phyloP scores from a whole-genome alignment of 2,797 vertebrate genomes.

The Poecilia velifera region DNA sequence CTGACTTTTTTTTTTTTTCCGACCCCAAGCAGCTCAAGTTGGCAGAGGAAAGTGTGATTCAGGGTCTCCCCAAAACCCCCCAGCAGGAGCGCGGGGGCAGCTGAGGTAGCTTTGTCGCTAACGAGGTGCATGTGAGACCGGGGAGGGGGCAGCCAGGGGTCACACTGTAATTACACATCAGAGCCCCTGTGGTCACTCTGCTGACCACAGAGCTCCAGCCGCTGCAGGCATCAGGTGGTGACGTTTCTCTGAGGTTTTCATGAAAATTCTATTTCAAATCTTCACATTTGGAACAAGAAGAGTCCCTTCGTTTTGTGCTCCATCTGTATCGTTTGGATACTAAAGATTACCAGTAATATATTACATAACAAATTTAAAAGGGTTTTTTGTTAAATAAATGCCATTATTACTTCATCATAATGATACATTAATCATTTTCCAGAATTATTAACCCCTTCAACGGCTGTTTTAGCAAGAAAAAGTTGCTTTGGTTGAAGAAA shows the following conservation, averaged over 20 bases:
- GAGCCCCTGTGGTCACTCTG: slow-evolving; percentile 69
- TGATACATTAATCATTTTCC: background rate
- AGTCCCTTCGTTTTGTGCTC: background rate
- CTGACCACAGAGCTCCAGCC: slow-evolving; percentile 42
- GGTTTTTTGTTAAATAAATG: background rate
- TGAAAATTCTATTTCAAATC: background rate
- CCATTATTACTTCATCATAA: background rate
- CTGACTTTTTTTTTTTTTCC: slow-evolving; percentile 8
- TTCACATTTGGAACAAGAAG: background rate
- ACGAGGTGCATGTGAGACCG: slow-evolving; percentile 62
- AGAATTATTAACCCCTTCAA: background rate
- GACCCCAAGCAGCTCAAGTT: slow-evolving; percentile 29
- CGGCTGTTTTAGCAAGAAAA: background rate
- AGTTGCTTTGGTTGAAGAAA: background rate
- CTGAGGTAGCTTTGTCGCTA: slow-evolving; percentile 57
- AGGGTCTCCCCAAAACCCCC: slow-evolving; percentile 50
- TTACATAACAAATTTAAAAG: background rate
- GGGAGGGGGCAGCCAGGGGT: slow-evolving; percentile 65
- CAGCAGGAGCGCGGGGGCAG: slow-evolving; percentile 49
- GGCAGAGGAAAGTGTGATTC: slow-evolving; percentile 55
- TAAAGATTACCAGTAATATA: background rate
- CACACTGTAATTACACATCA: slow-evolving; percentile 79
- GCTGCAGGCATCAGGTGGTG: slow-evolving; percentile 27
- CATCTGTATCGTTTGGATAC: background rate
- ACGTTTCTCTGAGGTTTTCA: background rate